These are phyloP conservation scores for Drosophila acutilabella DNA, from an alignment of 2,888 invertebrate genomes.

Conservation along the genomic window DNA sequence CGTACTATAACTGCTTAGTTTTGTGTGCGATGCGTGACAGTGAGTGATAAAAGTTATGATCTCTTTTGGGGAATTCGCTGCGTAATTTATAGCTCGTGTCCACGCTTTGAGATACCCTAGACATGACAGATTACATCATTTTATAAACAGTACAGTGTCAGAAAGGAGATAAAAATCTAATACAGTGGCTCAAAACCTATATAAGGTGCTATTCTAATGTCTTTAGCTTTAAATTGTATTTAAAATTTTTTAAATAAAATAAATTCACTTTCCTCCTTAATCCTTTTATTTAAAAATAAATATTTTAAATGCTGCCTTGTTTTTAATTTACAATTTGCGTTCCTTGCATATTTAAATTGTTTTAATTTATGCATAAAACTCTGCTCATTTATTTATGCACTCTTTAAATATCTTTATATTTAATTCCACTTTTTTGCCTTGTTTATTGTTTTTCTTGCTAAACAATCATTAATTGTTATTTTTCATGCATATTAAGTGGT, in stretches of 20 bases:
- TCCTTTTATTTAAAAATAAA: no score
- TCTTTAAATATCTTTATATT: conserved; percentile 4
- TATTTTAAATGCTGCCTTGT: not conserved
- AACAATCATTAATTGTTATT: conserved; percentile 32
- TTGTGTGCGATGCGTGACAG: conserved; percentile 52
- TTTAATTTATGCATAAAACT: conserved; percentile 12
- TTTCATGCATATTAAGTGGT: conserved; percentile 55
- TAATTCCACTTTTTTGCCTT: not conserved
- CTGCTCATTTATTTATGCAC: conserved; percentile 5
- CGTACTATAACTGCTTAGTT: not conserved
- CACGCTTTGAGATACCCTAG: not conserved
- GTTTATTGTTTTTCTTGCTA: conserved; percentile 2
- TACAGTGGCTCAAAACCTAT: not conserved
- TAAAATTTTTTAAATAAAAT: no score
- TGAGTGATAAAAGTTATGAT: conserved; percentile 74
- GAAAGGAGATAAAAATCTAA: no score
- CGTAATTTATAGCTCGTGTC: conserved; percentile 22
- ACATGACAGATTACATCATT: conserved; percentile 10
- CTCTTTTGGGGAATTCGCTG: conserved; percentile 46
- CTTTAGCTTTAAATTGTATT: no score
- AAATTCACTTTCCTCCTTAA: no score
- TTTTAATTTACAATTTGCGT: not conserved
- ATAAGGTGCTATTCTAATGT: not conserved
- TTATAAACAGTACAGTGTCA: not conserved
- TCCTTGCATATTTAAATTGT: not conserved